These are phyloP conservation scores for Pammene aurita DNA, from an alignment of 2,888 invertebrate genomes.

Conservation along the genomic window DNA sequence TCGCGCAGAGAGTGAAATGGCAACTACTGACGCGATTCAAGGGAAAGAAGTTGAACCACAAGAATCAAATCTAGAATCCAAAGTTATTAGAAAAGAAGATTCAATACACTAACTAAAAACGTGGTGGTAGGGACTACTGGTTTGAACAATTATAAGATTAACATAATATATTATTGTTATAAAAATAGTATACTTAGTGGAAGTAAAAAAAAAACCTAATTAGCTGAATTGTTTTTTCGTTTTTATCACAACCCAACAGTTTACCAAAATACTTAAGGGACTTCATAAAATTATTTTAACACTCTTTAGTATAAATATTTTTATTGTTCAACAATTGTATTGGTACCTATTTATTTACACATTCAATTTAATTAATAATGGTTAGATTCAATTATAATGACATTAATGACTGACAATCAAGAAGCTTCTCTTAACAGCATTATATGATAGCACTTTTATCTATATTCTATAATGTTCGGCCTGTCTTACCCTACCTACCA, in stretches of 20 bases:
- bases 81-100: slow-evolving; percentile 1
- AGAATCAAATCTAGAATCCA: slow-evolving; percentile 3
- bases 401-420: slow-evolving; percentile 11
- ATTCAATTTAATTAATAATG: slow-evolving; percentile 33
- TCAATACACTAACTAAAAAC: background rate
- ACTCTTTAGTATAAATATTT: slow-evolving; percentile 33
- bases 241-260: no score
- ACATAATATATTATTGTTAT: no score
- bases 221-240: no score
- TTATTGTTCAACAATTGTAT: slow-evolving; percentile 39
- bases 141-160: no score
- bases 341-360: slow-evolving; percentile 36
- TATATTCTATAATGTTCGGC: background rate
- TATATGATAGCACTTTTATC: background rate
- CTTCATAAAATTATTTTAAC: background rate
- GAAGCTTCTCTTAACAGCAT: slow-evolving; percentile 8
- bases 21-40: background rate
- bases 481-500: background rate
- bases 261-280: no score
- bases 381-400: slow-evolving; percentile 12
- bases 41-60: background rate
- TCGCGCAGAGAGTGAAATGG: slow-evolving; percentile 29
- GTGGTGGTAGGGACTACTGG: no score
- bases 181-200: background rate
- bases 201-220: no score